Conservation (phyloP, 35 echinoderm and acorn worm species). For the Acanthaster planci region DNA sequence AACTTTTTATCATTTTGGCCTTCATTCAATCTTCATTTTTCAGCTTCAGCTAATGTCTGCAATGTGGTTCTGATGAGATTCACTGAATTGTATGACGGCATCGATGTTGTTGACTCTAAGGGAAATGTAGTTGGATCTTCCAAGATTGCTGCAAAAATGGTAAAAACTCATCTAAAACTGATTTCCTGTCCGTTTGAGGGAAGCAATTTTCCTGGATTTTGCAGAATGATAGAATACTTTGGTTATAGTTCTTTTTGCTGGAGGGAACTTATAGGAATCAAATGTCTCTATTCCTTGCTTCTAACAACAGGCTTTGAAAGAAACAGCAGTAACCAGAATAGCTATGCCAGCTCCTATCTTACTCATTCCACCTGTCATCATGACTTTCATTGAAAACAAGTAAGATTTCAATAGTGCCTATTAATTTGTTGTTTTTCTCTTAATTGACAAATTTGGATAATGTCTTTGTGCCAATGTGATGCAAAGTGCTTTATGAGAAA, state of each 20-base stretch:
- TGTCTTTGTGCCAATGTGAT: no score
- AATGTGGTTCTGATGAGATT: constrained; percentile 93
- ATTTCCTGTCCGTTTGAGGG: not conserved
- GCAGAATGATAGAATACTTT: not conserved
- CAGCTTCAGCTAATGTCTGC: constrained; percentile 88
- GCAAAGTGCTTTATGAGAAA: no score
- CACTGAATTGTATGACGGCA: constrained; percentile 83
- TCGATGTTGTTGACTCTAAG: constrained; percentile 82
- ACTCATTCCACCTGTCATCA: constrained; percentile 78
- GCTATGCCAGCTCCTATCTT: constrained; percentile 86
- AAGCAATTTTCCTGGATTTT: not conserved
- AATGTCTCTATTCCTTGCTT: not conserved
- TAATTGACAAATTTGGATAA: no score
- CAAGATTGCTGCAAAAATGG: constrained; percentile 93
- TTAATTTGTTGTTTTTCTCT: no score
- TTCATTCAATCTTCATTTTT: constrained; percentile 37
- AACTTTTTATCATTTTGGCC: no score
- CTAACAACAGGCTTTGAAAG: constrained; percentile 60
- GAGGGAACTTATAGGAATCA: not conserved
- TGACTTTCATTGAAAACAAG: constrained; percentile 89
- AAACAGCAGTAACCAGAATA: constrained; percentile 81
- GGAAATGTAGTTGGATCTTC: constrained; percentile 80
- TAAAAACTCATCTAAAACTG: constrained; percentile 29
- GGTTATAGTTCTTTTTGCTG: no score
- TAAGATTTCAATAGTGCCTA: not conserved